These are phyloP conservation scores for Formicarius rufipectus DNA, from an alignment of 2,113 vertebrate genomes.

Conservation along the genomic window DNA sequence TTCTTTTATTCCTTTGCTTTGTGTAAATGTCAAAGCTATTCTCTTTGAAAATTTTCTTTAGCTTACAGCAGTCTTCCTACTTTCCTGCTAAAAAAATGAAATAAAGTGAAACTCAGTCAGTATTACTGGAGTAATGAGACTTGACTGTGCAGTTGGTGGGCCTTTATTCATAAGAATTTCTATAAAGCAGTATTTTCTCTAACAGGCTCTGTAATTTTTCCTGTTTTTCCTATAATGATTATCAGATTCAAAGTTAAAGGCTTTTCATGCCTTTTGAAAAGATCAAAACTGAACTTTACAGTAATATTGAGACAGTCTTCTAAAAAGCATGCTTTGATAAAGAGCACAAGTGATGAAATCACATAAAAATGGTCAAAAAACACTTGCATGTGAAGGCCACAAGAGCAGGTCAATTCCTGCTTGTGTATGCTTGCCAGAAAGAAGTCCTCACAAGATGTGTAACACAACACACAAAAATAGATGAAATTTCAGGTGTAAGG, in stretches of 20 bases:
- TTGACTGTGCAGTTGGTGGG: neutral
- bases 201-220: neutral
- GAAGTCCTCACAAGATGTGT: neutral
- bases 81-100: neutral
- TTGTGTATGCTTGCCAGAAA: neutral
- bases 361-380: neutral
- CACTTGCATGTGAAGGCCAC: neutral
- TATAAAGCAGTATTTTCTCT: neutral
- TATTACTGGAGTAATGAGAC: neutral
- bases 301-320: neutral
- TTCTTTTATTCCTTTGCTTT: slow-evolving; percentile 27
- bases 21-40: slow-evolving; percentile 27
- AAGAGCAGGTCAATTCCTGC: neutral
- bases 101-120: neutral
- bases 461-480: neutral
- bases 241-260: neutral
- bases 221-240: neutral
- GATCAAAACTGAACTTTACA: neutral
- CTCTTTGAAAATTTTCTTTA: slow-evolving; percentile 2
- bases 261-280: neutral
- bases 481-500: neutral
- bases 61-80: neutral
- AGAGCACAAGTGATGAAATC: neutral
- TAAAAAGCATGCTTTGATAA: neutral
- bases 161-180: neutral